A percentile compares a stretch with the other conserved stretches of the same genome.
phyloP scores from a whole-genome alignment of 2,113 vertebrate species.

The Caretta caretta region DNA sequence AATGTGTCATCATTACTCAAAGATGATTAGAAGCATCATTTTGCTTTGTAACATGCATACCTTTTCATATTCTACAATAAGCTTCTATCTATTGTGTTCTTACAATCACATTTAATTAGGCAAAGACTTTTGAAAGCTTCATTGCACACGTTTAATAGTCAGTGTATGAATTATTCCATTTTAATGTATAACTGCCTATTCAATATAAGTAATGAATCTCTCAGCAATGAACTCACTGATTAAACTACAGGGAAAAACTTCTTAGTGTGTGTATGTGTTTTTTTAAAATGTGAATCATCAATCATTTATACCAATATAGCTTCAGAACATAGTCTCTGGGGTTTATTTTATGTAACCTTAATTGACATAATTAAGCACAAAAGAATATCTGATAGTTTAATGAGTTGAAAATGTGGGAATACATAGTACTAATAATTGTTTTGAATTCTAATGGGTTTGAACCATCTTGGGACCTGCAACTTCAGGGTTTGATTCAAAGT shows the following conservation, averaged over 20 bases:
- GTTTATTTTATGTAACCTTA: neutral
- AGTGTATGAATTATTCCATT: neutral
- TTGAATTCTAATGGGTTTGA: neutral
- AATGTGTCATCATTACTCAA: neutral
- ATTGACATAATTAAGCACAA: neutral
- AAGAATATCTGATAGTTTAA: neutral
- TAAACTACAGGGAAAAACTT: neutral
- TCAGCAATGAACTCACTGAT: neutral
- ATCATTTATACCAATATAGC: neutral
- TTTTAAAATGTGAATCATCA: neutral
- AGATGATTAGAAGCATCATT: neutral
- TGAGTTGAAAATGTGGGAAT: neutral
- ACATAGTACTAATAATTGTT: neutral
- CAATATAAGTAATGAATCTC: neutral
- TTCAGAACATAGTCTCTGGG: neutral
- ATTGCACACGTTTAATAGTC: rapidly evolving
- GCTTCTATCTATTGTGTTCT: neutral
- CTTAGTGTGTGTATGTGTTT: neutral
- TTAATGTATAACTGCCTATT: neutral
- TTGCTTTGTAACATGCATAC: neutral
- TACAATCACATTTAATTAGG: neutral
- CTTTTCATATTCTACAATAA: neutral
- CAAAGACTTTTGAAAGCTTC: neutral
- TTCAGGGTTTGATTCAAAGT: neutral
- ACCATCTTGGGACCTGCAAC: neutral